Base-by-base conservation (phyloP, 2,113 vertebrate genomes). In the Hippoglossus stenolepis region DNA sequence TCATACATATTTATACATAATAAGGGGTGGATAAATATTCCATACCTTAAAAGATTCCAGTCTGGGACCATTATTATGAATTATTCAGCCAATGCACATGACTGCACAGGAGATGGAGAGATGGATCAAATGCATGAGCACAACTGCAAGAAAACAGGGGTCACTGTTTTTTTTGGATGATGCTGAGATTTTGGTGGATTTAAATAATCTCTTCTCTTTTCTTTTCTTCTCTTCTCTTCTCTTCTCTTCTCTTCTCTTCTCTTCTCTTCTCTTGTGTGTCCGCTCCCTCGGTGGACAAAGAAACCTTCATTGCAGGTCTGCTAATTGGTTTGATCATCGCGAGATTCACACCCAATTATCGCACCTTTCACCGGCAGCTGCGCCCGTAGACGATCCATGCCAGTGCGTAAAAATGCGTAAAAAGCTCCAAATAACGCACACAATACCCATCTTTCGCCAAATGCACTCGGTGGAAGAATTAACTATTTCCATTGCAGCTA, bases 301-400 rank as follows among this genome's bases (percentile, higher is more conserved):
- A 82, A 51, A 72, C 38, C 69, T 61, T 54, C 77, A 68, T 9
- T 70, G 84, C 77, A 75, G 64, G 56, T 69, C 43, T 26, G 70
- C 53, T 90, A 85, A 86, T 89, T 90, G 87, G 74, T 85, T 86
- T 80, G 57, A 86, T 86, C 84, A 83, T 90, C 78, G 80, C 74
- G 79, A 89, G 84, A 89, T 83, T 80, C 35, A 59, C 21, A 64
- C 75, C 53, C 84, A 92, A 90, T 89, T 89, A 90, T 86, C 73
- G 21, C 84, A 87, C 76, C 84, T 82, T 51, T 18, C 45, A 63
- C 65, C 4, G 53, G 69, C 85, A 73, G 64, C 86, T 82, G 85
- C 26, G 18, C 70, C 61, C 70, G 5, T 20, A 3, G 35, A 75
- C 53, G 23, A 76, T 49, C 59, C 58, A 69, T 60, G n/a, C 63